Evolutionary conservation across 2,888 invertebrate genomes (phyloP).

Genomic region (Electrophaes corylata): DNA sequence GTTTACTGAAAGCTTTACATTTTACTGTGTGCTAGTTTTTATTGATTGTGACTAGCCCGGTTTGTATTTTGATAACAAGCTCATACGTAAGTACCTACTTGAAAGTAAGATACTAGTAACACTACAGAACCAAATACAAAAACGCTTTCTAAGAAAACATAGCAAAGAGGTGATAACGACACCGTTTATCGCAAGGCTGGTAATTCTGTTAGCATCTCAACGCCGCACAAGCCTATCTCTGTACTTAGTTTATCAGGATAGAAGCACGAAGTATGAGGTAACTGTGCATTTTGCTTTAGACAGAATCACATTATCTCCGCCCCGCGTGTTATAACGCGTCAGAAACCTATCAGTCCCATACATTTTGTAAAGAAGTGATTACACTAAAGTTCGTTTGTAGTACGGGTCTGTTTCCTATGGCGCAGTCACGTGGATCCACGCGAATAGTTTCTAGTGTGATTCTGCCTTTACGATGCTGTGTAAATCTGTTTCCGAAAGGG

Average conservation of each 20-base stretch:
- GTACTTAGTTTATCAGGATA: slow-evolving; percentile 33
- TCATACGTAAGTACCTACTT: background rate
- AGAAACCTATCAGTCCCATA: too few relatives aligned
- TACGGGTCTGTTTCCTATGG: too few relatives aligned
- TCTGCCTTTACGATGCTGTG: background rate
- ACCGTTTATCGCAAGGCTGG: slow-evolving; percentile 41
- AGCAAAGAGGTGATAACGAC: slow-evolving; percentile 38
- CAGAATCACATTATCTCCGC: too few relatives aligned
- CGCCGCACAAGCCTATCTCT: slow-evolving; percentile 40
- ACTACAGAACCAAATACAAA: slow-evolving; percentile 15
- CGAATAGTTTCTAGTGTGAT: too few relatives aligned
- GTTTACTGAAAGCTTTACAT: too few relatives aligned
- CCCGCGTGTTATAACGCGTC: too few relatives aligned
- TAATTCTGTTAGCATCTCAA: slow-evolving; percentile 48
- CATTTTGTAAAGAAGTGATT: too few relatives aligned
- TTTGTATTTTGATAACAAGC: background rate
- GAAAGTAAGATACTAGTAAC: slow-evolving; percentile 16
- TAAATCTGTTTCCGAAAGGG: background rate
- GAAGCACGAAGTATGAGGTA: slow-evolving; percentile 11
- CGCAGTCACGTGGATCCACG: too few relatives aligned
- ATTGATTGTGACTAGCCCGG: too few relatives aligned
- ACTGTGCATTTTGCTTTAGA: slow-evolving; percentile 13
- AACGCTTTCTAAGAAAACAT: slow-evolving; percentile 19
- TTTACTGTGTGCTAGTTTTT: too few relatives aligned
- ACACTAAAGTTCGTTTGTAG: too few relatives aligned